Conservation (phyloP, 1,140 invertebrate genomes). For the Agrypnia vestita region DNA sequence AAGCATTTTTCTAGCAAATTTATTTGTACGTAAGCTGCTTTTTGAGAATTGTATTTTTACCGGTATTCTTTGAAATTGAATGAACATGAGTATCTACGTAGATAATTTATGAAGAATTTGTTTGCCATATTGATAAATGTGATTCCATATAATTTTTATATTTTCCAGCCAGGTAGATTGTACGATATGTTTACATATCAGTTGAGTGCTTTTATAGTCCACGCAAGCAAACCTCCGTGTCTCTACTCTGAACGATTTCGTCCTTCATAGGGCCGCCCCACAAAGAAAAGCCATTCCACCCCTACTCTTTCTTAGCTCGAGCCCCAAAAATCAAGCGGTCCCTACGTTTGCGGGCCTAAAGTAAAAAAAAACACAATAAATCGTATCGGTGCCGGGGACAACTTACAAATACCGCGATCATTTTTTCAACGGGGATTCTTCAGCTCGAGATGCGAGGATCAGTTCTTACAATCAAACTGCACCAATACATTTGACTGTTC, state of each 20-base stretch:
- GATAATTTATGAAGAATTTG: neutral
- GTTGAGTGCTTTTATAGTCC: constrained; percentile 1
- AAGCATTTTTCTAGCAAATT: too few species aligned
- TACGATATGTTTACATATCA: neutral
- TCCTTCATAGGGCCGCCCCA: constrained; percentile 10
- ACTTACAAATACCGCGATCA: neutral
- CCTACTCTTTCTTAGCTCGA: constrained; percentile 30
- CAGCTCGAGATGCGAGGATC: constrained; percentile 4
- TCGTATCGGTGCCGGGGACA: neutral
- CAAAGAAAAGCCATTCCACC: constrained; percentile 30
- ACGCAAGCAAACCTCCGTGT: constrained; percentile 3
- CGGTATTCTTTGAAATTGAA: too few species aligned
- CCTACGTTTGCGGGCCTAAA: neutral
- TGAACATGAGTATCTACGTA: neutral
- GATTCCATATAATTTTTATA: neutral
- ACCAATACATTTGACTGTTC: constrained; percentile 35
- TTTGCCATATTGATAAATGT: neutral
- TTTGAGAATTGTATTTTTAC: too few species aligned
- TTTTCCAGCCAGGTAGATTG: neutral
- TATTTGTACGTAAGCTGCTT: too few species aligned
- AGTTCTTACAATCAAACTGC: constrained; percentile 46
- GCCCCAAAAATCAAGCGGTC: constrained; percentile 4
- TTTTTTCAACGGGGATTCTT: constrained; percentile 27
- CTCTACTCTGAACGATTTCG: constrained; percentile 12
- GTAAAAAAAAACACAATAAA: constrained; percentile 4